Evolutionary conservation across 1,140 invertebrate species (phyloP).

Genomic region (Cotesia vestalis): DNA sequence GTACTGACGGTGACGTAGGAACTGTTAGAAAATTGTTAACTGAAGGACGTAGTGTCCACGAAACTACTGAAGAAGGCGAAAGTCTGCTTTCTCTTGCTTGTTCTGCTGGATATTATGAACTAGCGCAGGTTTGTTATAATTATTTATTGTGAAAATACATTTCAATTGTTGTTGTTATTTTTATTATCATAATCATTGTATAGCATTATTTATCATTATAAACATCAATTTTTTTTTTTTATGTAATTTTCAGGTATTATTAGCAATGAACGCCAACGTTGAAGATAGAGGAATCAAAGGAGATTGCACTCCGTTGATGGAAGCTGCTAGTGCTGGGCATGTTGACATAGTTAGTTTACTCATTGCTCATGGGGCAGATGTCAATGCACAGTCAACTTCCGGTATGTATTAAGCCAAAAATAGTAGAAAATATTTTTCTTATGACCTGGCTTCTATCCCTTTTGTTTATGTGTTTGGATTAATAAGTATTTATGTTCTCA

Average conservation of each 20-base stretch:
- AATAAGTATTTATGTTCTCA: no score
- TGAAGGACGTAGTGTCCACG: constrained; percentile 89
- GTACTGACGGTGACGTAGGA: constrained; percentile 90
- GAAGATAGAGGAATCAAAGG: constrained; percentile 95
- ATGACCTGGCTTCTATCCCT: no score
- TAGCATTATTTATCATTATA: not conserved
- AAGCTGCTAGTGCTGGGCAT: constrained; percentile 94
- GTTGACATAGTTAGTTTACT: constrained; percentile 93
- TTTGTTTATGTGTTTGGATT: no score
- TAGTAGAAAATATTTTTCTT: not conserved
- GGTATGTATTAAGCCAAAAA: constrained; percentile 66
- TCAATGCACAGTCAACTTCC: constrained; percentile 95
- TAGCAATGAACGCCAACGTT: constrained; percentile 97
- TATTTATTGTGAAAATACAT: constrained; percentile 27
- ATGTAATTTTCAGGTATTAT: constrained; percentile 74
- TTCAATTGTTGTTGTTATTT: constrained; percentile 17
- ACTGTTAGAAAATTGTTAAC: constrained; percentile 89
- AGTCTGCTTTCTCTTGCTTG: constrained; percentile 90
- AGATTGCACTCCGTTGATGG: constrained; percentile 97
- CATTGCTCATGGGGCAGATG: constrained; percentile 91
- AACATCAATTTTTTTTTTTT: not conserved
- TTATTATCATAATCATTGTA: not conserved
- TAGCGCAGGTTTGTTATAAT: constrained; percentile 77
- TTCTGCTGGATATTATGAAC: constrained; percentile 92
- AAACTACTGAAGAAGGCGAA: constrained; percentile 93